These are phyloP conservation scores for Acromyrmex echinatior DNA, from an alignment of 1,140 invertebrate genomes.

Conservation along the genomic window DNA sequence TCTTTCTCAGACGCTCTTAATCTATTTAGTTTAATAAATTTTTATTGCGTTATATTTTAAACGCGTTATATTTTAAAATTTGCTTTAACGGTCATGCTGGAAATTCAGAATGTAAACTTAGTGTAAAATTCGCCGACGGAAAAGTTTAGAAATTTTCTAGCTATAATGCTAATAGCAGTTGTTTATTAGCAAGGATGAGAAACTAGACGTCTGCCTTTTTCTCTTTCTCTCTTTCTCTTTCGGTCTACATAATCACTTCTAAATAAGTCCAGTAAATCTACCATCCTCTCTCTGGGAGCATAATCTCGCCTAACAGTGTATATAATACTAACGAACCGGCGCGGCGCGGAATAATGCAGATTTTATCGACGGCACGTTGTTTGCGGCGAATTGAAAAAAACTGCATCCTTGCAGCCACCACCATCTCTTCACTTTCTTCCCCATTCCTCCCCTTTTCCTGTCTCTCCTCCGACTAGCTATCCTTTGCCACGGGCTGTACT, in stretches of 20 bases:
- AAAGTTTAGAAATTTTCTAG: slow-evolving; percentile 36
- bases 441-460: too few relatives aligned
- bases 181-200: slow-evolving; percentile 30
- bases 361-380: slow-evolving; percentile 69
- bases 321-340: slow-evolving; percentile 33
- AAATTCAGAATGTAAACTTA: slow-evolving; percentile 17
- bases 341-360: slow-evolving; percentile 53
- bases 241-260: slow-evolving; percentile 30
- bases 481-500: slow-evolving; percentile 3
- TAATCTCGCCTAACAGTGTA: slow-evolving; percentile 9
- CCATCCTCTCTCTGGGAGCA: not conserved
- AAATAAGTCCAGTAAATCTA: slow-evolving; percentile 55
- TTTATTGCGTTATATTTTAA: not conserved
- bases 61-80: not conserved
- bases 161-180: slow-evolving; percentile 34
- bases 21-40: not conserved
- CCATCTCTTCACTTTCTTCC: not conserved
- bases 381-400: slow-evolving; percentile 58
- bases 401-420: slow-evolving; percentile 40
- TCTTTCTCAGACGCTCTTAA: not conserved
- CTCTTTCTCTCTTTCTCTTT: not conserved
- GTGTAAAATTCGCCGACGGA: not conserved
- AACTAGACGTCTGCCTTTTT: not conserved
- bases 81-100: not conserved
- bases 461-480: slow-evolving; percentile 20